phyloP scores from a whole-genome alignment of 2,888 invertebrate genomes.

The Rhagonycha lutea region DNA sequence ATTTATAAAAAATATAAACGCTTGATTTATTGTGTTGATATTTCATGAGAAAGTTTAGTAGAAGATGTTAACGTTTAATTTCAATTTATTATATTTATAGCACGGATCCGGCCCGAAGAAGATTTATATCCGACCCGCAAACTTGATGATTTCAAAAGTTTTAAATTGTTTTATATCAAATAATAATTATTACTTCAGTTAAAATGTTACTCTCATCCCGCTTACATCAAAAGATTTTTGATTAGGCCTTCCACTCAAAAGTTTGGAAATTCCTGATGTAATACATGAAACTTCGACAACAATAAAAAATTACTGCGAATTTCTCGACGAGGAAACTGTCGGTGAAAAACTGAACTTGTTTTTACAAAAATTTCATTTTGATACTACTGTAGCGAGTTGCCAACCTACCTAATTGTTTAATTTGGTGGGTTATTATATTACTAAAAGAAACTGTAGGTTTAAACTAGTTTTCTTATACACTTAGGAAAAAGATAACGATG shows the following conservation, averaged over 20 bases:
- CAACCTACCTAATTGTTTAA: background rate
- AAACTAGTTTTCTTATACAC: background rate
- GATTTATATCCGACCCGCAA: too few species aligned
- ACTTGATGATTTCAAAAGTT: too few species aligned
- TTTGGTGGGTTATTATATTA: background rate
- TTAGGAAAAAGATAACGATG: constrained; percentile 17
- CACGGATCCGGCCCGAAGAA: too few species aligned
- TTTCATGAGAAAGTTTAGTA: background rate
- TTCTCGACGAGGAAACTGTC: background rate
- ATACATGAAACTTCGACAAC: too few species aligned
- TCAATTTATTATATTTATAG: background rate
- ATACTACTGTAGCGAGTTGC: background rate
- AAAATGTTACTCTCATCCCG: too few species aligned
- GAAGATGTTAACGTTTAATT: background rate
- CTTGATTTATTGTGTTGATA: background rate
- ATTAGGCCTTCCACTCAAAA: too few species aligned
- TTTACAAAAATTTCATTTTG: background rate
- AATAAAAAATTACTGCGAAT: background rate
- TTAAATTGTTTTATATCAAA: too few species aligned
- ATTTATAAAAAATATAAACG: background rate
- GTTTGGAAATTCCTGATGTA: too few species aligned
- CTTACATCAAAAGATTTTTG: too few species aligned
- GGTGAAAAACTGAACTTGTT: background rate
- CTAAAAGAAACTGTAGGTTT: background rate
- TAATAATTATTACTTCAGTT: too few species aligned